Evolutionary conservation across 2,113 vertebrate genomes (phyloP), one percentile per base, ranked within the genome.

Genomic region (Otis tarda): DNA sequence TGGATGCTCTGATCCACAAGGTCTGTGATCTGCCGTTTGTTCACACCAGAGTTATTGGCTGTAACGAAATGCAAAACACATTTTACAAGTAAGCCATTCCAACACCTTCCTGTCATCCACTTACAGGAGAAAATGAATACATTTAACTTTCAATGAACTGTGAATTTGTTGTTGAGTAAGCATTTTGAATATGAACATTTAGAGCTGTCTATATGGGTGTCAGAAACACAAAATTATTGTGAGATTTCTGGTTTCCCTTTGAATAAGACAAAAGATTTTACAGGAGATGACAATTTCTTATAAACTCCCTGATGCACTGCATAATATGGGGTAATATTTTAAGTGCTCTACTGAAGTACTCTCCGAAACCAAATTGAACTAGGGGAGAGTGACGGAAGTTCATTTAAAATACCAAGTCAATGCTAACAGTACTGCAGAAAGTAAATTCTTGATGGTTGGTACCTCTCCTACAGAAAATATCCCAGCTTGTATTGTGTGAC

Each of bases 1-100:
- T 99, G 99, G 96, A 99, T 99, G 97, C 99, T 99, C 98, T 99
- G 99, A 98, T 99, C 99, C 96, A 99, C 99, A 65, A 99, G 98
- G 98, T 99, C 99, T 94, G 99, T 99, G 98, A 99, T 99, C 98
- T 99, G 99, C 81, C 99, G 98, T 96, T 99, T 99, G 98, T 99
- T 99, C 97, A 99, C 98, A 91, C 99, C 99, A 49, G 98, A 98
- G 93, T 98, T 99, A 97, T 99, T 99, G 96, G 99, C 99, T 99
- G 96, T 56, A 97, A 77, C 47, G 6, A 86, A 95, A 96, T 60
- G 90, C 92, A 89, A 97, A 87, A 90, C 87, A 94, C 84, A 88
- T 83, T 92, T 94, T 95, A 86, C 67, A 93, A 78, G 55, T 81
- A 91, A 95, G 87, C 53, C 76, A 84, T 81, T 94, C 53, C 83